phyloP scores from a whole-genome alignment of 37 sponge, comb jelly and placozoan genomes.

The Ephydatia muelleri region DNA sequence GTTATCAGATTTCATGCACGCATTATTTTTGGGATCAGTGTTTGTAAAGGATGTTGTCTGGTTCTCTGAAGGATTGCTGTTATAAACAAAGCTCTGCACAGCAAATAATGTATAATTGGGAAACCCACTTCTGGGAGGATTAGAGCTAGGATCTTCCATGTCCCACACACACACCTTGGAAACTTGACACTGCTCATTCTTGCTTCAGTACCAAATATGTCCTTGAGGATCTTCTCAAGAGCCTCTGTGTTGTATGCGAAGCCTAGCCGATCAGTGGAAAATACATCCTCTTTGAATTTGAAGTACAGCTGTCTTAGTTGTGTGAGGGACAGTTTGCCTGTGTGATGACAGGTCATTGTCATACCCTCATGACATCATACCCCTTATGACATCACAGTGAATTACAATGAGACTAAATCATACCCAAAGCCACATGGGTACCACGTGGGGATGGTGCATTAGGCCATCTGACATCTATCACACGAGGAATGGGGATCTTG shows the following conservation, averaged over 20 bases:
- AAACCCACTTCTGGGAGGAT: not conserved
- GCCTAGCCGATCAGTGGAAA: slow-evolving; percentile 25
- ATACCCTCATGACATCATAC: too few relatives aligned
- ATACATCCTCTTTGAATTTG: slow-evolving; percentile 46
- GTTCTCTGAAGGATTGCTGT: not conserved
- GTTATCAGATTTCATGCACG: too few relatives aligned
- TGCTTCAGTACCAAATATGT: slow-evolving; percentile 21
- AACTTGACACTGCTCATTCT: slow-evolving; percentile 18
- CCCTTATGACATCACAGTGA: too few relatives aligned
- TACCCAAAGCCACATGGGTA: too few relatives aligned
- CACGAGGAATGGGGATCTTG: too few relatives aligned
- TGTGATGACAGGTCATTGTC: not conserved
- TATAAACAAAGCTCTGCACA: not conserved
- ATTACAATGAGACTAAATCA: too few relatives aligned
- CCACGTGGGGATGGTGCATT: too few relatives aligned
- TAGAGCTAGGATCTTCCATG: not conserved
- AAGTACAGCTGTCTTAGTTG: slow-evolving; percentile 48
- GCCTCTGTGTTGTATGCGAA: slow-evolving; percentile 16
- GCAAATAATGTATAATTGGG: not conserved
- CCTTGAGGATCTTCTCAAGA: slow-evolving; percentile 33
- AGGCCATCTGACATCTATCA: too few relatives aligned
- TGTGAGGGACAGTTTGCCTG: not conserved
- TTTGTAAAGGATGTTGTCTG: not conserved
- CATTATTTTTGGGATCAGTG: too few relatives aligned
- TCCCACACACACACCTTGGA: slow-evolving; percentile 18